These are phyloP conservation scores for Cydia strobilella DNA, from an alignment of 1,140 invertebrate species.

Conservation along the genomic window DNA sequence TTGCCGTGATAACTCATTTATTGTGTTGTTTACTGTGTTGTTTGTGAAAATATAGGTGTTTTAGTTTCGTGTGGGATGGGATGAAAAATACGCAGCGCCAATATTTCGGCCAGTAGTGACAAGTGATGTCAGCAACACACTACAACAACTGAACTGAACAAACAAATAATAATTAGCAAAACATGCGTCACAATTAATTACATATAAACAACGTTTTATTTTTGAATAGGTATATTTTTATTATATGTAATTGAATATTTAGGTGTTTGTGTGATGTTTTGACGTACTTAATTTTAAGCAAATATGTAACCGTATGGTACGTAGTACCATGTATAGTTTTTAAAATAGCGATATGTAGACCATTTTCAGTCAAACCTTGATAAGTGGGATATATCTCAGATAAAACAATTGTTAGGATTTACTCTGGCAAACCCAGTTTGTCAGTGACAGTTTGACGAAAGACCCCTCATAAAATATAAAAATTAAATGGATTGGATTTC, in stretches of 20 bases:
- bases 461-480: neutral
- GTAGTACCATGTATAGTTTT: conserved; percentile 22
- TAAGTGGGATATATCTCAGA: conserved; percentile 22
- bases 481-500: neutral
- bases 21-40: too few species aligned
- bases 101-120: neutral
- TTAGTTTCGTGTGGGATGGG: too few species aligned
- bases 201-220: conserved; percentile 2
- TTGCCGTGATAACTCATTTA: too few species aligned
- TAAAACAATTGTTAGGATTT: too few species aligned
- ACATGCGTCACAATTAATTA: neutral
- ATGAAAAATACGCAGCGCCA: too few species aligned
- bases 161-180: neutral
- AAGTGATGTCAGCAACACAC: neutral
- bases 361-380: conserved; percentile 10
- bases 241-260: conserved; percentile 33
- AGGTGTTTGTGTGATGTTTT: conserved; percentile 37
- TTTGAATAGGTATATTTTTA: conserved; percentile 1
- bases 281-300: conserved; percentile 38
- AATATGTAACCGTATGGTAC: conserved; percentile 15
- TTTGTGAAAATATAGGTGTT: too few species aligned
- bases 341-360: conserved; percentile 7
- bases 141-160: too few species aligned
- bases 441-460: too few species aligned
- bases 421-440: too few species aligned